These are phyloP conservation scores for Mythimna impura DNA, from an alignment of 2,888 invertebrate species.

Conservation along the genomic window DNA sequence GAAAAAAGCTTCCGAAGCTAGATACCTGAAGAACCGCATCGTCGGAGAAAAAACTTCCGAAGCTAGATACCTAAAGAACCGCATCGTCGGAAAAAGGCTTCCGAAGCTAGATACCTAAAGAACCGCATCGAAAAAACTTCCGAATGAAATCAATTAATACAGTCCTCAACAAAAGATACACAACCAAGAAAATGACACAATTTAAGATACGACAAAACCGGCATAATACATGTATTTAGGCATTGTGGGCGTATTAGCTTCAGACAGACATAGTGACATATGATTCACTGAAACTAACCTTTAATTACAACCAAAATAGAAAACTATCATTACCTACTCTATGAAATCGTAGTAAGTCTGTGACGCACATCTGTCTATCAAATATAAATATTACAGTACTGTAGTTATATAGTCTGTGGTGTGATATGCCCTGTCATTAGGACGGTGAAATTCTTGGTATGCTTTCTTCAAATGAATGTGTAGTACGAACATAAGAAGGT, in stretches of 20 bases:
- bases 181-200: background rate
- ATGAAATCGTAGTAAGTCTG: constrained; percentile 27
- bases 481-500: background rate
- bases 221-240: constrained; percentile 7
- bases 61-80: no score
- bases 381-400: constrained; percentile 18
- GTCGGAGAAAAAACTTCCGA: no score
- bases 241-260: constrained; percentile 16
- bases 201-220: background rate
- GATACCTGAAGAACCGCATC: no score
- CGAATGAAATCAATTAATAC: constrained; percentile 1
- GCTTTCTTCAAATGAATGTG: background rate
- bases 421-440: constrained; percentile 15
- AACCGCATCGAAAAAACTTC: background rate
- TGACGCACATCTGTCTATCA: constrained; percentile 47
- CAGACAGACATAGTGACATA: constrained; percentile 17
- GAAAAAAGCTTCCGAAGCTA: no score
- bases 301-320: constrained; percentile 41
- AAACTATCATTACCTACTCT: constrained; percentile 42
- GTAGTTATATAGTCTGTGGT: constrained; percentile 5
- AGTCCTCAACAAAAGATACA: background rate
- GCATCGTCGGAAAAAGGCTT: no score
- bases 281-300: constrained; percentile 46
- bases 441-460: constrained; percentile 11
- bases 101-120: no score